phyloP scores from a whole-genome alignment of 2,888 invertebrate species.

The Megamerina dolium region DNA sequence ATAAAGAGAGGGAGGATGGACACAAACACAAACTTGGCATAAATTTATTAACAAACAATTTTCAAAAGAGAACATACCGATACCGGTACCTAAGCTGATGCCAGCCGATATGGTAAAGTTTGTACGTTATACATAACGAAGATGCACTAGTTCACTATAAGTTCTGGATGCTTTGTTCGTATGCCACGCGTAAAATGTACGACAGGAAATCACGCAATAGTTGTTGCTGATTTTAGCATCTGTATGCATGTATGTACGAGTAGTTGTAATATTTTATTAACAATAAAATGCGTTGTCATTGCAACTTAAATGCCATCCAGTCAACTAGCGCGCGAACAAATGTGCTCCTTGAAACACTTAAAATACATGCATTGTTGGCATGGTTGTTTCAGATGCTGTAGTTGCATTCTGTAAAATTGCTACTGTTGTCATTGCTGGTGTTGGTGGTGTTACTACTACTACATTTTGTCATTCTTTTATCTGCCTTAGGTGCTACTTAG shows the following conservation, averaged over 20 bases:
- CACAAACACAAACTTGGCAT: not conserved
- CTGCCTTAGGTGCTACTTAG: too few species aligned
- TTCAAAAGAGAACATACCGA: conserved; percentile 6
- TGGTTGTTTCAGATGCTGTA: not conserved
- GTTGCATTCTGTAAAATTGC: not conserved
- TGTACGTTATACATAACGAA: not conserved
- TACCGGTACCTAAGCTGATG: too few species aligned
- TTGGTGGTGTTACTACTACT: too few species aligned
- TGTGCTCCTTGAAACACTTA: too few species aligned
- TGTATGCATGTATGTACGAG: too few species aligned
- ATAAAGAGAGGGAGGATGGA: too few species aligned
- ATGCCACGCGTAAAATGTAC: conserved; percentile 14
- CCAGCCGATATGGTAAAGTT: not conserved
- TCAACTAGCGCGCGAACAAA: too few species aligned
- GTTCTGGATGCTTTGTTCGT: not conserved
- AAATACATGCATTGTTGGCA: not conserved
- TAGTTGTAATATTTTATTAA: conserved; percentile 5
- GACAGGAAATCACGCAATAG: conserved; percentile 20
- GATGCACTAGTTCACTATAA: too few species aligned
- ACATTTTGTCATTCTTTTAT: too few species aligned
- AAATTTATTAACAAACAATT: conserved; percentile 14
- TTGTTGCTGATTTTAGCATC: not conserved
- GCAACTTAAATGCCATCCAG: not conserved
- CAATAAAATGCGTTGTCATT: conserved; percentile 9
- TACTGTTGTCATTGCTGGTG: too few species aligned